Evolutionary conservation across 2,797 vertebrate species (phyloP), one percentile per base, ranked within the genome.

Genomic region (Ataeniobius toweri): DNA sequence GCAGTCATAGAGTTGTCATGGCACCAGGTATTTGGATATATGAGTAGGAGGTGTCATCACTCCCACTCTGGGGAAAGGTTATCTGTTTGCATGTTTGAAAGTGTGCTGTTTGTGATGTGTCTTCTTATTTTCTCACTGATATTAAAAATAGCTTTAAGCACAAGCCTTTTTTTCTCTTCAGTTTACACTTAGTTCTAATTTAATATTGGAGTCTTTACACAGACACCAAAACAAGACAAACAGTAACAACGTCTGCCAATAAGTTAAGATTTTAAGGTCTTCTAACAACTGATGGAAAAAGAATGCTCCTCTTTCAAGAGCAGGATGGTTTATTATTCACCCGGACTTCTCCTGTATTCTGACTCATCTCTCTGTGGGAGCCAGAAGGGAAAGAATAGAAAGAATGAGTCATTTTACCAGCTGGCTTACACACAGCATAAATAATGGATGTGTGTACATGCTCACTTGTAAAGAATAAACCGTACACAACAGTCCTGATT

Each of bases 1-100:
- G 84, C 86, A 69, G 80, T 75, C 74, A 46, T 77, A 58, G 26
- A 77, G 93, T 95, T 95, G 93, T 95, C 93, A 94, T 94, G 94
- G 91, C 88, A 94, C 86, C 92, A 93, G 90, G 90, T 94, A 90
- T 88, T 87, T 83, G 82, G 88, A 89, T 81, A 28, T 82, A 87
- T 73, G 90, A 91, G 94, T 94, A 80, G 93, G 94, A 93, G 92
- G 91, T 86, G 90, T 87, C 80, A 72, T 76, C 78, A 70, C 83
- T 90, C 81, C 69, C 80, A 87, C 85, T 84, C 86, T 13, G 3
- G 75, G 46, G 65, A 74, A 83, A 88, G 83, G 73, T 77, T 83
- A 68, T 71, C 78, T 82, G 16, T 74, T 53, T 70, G 61, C 41
- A 16, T 80, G 74, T 69, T 24, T 77, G 59, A 61, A 50, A 75